phyloP scores from a whole-genome alignment of 1,140 invertebrate species.

The Belonocnema kinseyi region DNA sequence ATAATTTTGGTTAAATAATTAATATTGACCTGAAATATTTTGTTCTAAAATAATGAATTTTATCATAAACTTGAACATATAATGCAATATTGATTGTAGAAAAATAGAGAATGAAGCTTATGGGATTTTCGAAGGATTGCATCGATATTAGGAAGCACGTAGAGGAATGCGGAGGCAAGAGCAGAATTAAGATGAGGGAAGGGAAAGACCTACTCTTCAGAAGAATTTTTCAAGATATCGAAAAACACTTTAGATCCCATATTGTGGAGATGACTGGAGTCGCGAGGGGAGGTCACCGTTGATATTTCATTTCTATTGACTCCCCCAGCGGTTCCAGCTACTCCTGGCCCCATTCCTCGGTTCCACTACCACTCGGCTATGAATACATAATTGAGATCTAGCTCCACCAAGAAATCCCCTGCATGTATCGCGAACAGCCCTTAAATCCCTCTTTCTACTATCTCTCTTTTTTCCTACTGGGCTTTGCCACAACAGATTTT shows the following conservation, averaged over 20 bases:
- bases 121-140: conserved; percentile 28
- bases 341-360: conserved; percentile 36
- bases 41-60: no score
- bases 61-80: no score
- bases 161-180: conserved; percentile 44
- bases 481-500: background rate
- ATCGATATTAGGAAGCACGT: conserved; percentile 36
- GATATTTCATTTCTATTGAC: conserved; percentile 64
- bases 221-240: conserved; percentile 61
- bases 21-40: no score
- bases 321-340: conserved; percentile 41
- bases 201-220: conserved; percentile 17
- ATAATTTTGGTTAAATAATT: no score
- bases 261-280: conserved; percentile 50
- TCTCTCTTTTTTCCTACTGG: background rate
- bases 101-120: conserved; percentile 10
- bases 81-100: background rate
- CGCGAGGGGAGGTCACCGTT: conserved; percentile 43
- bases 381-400: conserved; percentile 63
- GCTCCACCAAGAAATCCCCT: conserved; percentile 11
- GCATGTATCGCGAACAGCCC: conserved; percentile 14
- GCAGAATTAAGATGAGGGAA: conserved; percentile 49
- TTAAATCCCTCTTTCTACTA: conserved; percentile 28
- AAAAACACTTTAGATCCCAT: conserved; percentile 62
- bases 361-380: conserved; percentile 50